Evolutionary conservation across 2,797 vertebrate species (phyloP).

Genomic region (Eidolon dupreanum): DNA sequence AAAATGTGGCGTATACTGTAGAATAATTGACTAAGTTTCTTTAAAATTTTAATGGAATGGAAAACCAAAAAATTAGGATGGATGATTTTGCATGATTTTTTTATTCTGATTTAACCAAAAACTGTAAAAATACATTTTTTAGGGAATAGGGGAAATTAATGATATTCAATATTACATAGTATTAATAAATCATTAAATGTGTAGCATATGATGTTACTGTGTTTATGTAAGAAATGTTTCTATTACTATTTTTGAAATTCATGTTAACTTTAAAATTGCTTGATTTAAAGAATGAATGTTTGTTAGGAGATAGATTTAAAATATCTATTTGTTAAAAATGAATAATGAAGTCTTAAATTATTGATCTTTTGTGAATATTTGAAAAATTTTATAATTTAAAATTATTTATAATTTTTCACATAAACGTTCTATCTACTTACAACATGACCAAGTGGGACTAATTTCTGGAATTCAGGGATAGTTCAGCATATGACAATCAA

Average conservation of each 20-base stretch:
- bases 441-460: not conserved
- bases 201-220: not conserved
- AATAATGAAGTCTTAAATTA: not conserved
- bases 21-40: not conserved
- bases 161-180: not conserved
- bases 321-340: not conserved
- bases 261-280: not conserved
- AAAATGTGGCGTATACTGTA: not conserved
- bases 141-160: not conserved
- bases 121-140: not conserved
- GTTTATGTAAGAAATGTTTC: not conserved
- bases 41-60: not conserved
- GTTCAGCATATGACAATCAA: not conserved
- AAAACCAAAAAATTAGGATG: not conserved
- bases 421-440: not conserved
- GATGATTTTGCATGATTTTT: not conserved
- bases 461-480: not conserved
- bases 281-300: not conserved
- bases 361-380: not conserved
- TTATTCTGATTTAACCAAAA: not conserved
- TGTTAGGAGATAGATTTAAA: not conserved
- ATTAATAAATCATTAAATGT: not conserved
- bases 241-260: not conserved
- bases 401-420: not conserved
- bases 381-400: not conserved